phyloP scores from a whole-genome alignment of 1,140 invertebrate species.

The Oryctes rhinoceros region DNA sequence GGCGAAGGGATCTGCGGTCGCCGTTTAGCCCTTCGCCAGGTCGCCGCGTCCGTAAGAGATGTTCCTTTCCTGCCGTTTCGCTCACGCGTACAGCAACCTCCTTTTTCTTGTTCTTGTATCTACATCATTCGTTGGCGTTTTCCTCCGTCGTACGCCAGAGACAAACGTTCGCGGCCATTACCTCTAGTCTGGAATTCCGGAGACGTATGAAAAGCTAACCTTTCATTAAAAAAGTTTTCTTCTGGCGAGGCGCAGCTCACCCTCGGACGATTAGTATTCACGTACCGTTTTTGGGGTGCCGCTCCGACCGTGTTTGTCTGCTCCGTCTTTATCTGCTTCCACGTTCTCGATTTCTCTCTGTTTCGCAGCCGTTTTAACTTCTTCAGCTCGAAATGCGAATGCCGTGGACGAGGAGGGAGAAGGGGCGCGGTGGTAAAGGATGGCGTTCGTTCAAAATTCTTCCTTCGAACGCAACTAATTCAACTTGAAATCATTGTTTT shows the following conservation, averaged over 20 bases:
- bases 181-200: constrained; percentile 5
- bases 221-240: constrained; percentile 36
- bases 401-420: neutral
- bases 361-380: constrained; percentile 54
- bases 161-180: neutral
- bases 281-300: neutral
- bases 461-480: constrained; percentile 59
- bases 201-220: constrained; percentile 33
- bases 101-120: neutral
- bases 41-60: neutral
- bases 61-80: neutral
- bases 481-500: constrained; percentile 59
- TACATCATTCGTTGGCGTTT: neutral
- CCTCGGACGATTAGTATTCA: constrained; percentile 20
- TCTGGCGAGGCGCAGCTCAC: neutral
- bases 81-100: neutral
- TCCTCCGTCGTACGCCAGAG: constrained; percentile 9
- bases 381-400: constrained; percentile 47
- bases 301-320: constrained; percentile 17
- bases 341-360: constrained; percentile 40
- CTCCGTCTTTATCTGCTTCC: neutral
- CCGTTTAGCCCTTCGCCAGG: neutral
- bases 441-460: constrained; percentile 59
- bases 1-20: neutral
- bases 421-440: neutral